A percentile compares a stretch with the other conserved stretches of the same genome.
phyloP scores from a whole-genome alignment of 1,140 invertebrate genomes.

The Dysdera silvatica region DNA sequence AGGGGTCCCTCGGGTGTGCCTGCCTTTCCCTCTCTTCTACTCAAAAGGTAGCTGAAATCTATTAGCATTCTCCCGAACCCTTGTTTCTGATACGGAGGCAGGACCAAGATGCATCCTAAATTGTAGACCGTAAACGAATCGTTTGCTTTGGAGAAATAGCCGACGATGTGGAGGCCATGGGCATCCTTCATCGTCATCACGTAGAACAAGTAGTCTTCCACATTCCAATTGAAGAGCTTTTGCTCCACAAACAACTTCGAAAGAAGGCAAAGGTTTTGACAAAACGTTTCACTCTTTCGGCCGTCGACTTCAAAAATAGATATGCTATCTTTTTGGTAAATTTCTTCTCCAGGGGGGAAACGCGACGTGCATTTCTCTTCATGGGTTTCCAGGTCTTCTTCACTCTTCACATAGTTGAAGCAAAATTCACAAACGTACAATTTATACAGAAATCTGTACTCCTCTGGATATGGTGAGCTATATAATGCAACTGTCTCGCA shows the following conservation, averaged over 20 bases:
- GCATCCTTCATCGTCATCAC: slow-evolving; percentile 87
- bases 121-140: slow-evolving; percentile 97
- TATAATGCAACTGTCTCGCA: too few relatives aligned
- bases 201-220: slow-evolving; percentile 94
- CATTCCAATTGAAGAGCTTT: slow-evolving; percentile 93
- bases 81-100: slow-evolving; percentile 93
- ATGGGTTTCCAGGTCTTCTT: too few relatives aligned
- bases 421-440: too few relatives aligned
- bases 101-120: slow-evolving; percentile 93
- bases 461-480: too few relatives aligned
- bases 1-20: slow-evolving; percentile 96
- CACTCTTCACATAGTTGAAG: too few relatives aligned
- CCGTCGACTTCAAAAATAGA: too few relatives aligned
- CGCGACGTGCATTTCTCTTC: too few relatives aligned
- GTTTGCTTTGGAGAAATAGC: slow-evolving; percentile 97
- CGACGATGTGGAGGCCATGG: slow-evolving; percentile 89
- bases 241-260: slow-evolving; percentile 96
- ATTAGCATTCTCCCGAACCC: slow-evolving; percentile 94
- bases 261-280: slow-evolving; percentile 89
- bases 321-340: too few relatives aligned
- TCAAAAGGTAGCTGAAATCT: slow-evolving; percentile 66
- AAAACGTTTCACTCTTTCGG: too few relatives aligned
- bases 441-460: too few relatives aligned
- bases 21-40: slow-evolving; percentile 53
- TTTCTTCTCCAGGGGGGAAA: too few relatives aligned